Conservation (phyloP, 2,113 vertebrate genomes). For the Chaenocephalus aceratus region DNA sequence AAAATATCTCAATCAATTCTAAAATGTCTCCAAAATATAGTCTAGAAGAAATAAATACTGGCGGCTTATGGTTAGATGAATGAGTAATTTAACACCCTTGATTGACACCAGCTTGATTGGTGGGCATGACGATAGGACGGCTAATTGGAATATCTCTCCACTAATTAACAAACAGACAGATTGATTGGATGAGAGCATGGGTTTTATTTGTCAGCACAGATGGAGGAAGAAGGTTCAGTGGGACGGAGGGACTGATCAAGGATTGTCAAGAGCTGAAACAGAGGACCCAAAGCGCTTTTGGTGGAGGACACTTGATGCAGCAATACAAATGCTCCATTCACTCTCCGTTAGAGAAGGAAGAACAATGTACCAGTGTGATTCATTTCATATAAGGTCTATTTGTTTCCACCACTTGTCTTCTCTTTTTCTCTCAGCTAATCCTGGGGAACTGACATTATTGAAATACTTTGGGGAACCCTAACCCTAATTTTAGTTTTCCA, state of each 20-base stretch:
- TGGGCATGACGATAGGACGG: neutral
- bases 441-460: too few relatives aligned
- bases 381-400: neutral
- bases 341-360: neutral
- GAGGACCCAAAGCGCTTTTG: neutral
- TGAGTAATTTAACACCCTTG: neutral
- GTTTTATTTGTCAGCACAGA: slow-evolving; percentile 17
- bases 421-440: too few relatives aligned
- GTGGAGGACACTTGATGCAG: neutral
- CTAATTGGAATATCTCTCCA: slow-evolving; percentile 46
- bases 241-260: neutral
- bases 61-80: neutral
- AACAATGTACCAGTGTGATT: neutral
- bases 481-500: too few relatives aligned
- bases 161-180: slow-evolving; percentile 22
- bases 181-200: slow-evolving; percentile 17
- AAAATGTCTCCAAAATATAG: too few relatives aligned
- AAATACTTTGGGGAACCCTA: too few relatives aligned
- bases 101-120: slow-evolving; percentile 23
- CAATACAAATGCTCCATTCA: neutral
- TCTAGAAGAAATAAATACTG: neutral
- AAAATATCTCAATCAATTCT: too few relatives aligned
- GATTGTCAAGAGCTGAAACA: neutral
- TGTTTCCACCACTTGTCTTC: neutral
- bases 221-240: slow-evolving; percentile 28